phyloP scores from a whole-genome alignment of 1,140 invertebrate genomes.

The Pachyrhynchus sulphureomaculatus region DNA sequence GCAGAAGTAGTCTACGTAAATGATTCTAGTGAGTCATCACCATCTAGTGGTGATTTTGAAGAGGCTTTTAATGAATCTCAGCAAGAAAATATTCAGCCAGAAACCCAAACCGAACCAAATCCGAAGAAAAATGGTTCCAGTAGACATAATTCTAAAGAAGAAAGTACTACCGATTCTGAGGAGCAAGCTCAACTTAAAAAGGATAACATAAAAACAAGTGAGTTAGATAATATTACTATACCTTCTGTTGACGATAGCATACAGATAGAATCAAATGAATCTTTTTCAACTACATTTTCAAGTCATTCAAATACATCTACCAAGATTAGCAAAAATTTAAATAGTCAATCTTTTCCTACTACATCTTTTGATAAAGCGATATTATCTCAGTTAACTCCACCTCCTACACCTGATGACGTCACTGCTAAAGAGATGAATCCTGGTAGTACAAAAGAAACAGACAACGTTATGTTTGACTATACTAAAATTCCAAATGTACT shows the following conservation, averaged over 20 bases:
- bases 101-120: background rate
- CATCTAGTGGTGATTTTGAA: constrained; percentile 14
- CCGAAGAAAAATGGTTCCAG: too few relatives aligned
- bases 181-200: too few relatives aligned
- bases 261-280: background rate
- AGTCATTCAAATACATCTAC: background rate
- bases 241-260: background rate
- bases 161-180: too few relatives aligned
- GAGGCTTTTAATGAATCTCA: background rate
- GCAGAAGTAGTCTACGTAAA: constrained; percentile 27
- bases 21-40: constrained; percentile 25
- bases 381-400: constrained; percentile 38
- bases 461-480: constrained; percentile 16
- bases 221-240: too few relatives aligned
- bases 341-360: background rate
- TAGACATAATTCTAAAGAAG: too few relatives aligned
- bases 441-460: background rate
- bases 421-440: constrained; percentile 7
- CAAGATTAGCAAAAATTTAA: background rate
- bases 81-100: background rate
- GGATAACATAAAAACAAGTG: too few relatives aligned
- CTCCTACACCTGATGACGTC: constrained; percentile 41
- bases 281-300: background rate
- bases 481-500: constrained; percentile 21
- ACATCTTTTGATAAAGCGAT: background rate